These are phyloP conservation scores for Heliocidaris erythrogramma DNA, from an alignment of 35 echinoderm and acorn worm genomes.

Conservation along the genomic window DNA sequence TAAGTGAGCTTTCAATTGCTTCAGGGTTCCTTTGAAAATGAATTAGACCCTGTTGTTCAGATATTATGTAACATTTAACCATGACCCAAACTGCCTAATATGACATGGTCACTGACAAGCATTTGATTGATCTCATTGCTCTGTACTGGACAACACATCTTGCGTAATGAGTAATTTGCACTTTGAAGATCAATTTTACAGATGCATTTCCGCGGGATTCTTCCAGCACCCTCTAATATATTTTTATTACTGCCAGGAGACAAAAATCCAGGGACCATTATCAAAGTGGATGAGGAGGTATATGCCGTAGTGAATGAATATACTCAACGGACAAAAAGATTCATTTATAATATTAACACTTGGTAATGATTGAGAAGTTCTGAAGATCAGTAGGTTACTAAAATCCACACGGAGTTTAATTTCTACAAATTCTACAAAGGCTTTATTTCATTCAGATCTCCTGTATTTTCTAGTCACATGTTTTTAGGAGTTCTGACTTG, in stretches of 20 bases:
- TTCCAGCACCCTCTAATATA: neutral
- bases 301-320: neutral
- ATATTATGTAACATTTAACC: slow-evolving; percentile 3
- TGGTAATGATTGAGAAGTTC: neutral
- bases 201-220: neutral
- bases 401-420: neutral
- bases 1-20: neutral
- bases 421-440: neutral
- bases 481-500: neutral
- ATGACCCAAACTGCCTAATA: neutral
- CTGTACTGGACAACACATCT: neutral
- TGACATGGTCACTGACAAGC: neutral
- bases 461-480: neutral
- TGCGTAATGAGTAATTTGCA: neutral
- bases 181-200: neutral
- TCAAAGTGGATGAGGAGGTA: neutral
- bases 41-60: neutral
- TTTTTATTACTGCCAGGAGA: neutral
- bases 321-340: neutral
- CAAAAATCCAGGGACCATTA: neutral
- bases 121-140: neutral
- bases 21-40: neutral
- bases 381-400: neutral
- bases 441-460: neutral
- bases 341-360: neutral